Evolutionary conservation across 2,888 invertebrate species (phyloP).

Genomic region (Erebia aethiops): DNA sequence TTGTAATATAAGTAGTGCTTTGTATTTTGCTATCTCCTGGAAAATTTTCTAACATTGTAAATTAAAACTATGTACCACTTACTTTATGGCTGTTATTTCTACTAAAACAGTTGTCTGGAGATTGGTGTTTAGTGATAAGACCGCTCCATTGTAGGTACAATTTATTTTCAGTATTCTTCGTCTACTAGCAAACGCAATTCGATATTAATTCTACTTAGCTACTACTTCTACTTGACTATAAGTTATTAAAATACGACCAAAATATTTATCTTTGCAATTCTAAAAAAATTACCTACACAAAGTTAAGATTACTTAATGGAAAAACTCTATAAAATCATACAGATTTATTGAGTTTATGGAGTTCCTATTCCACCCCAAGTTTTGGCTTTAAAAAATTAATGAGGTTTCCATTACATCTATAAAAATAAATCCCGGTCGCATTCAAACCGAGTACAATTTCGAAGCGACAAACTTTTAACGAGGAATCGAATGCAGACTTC

Average conservation of each 20-base stretch:
- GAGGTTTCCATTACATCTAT: constrained; percentile 23
- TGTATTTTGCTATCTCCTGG: neutral
- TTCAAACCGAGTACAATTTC: constrained; percentile 31
- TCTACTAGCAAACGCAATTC: neutral
- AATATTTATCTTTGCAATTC: too few relatives aligned
- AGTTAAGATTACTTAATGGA: neutral
- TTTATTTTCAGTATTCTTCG: neutral
- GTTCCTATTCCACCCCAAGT: neutral
- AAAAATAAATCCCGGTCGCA: constrained; percentile 30
- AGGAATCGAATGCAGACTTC: constrained; percentile 53
- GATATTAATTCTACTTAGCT: neutral
- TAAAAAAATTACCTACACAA: too few relatives aligned
- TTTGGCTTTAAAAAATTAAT: constrained; percentile 16
- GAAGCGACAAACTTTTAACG: constrained; percentile 57
- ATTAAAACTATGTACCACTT: constrained; percentile 8
- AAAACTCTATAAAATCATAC: neutral
- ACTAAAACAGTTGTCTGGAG: constrained; percentile 12
- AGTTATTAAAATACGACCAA: neutral
- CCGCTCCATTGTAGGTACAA: neutral
- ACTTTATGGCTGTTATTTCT: neutral
- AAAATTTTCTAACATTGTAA: neutral
- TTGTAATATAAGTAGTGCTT: too few relatives aligned
- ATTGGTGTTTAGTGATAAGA: constrained; percentile 11
- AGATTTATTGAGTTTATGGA: constrained; percentile 2
- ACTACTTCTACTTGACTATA: neutral